Percentiles rank a stretch among this genome's conserved stretches.
Conservation (phyloP, 2,888 invertebrate genomes). For the Philonicus albiceps region DNA sequence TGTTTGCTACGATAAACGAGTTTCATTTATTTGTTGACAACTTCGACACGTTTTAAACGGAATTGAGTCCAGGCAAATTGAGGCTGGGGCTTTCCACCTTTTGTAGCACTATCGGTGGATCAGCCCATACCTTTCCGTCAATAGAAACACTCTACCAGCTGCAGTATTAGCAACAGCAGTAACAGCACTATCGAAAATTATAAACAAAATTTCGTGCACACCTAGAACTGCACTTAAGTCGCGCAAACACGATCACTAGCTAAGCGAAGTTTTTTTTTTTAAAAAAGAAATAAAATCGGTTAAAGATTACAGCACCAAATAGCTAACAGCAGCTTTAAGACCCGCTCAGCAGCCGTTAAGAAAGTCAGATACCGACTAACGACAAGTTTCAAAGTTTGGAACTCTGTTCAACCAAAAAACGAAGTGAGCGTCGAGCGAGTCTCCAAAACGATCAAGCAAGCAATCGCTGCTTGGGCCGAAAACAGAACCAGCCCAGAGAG, state of each 20-base stretch:
- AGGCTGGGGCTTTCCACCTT: background rate
- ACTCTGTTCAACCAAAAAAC: slow-evolving; percentile 32
- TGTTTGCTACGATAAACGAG: background rate
- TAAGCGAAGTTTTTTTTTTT: background rate
- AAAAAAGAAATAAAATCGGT: background rate
- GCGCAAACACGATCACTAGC: background rate
- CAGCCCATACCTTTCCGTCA: background rate
- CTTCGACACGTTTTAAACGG: background rate
- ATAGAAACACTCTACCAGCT: background rate
- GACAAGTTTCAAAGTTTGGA: slow-evolving; percentile 56
- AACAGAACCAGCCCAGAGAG: slow-evolving; percentile 11
- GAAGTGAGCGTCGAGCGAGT: slow-evolving; percentile 10
- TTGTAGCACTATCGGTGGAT: background rate
- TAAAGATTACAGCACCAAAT: background rate
- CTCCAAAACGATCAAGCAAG: slow-evolving; percentile 26
- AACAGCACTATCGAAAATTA: background rate
- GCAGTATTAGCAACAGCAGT: background rate
- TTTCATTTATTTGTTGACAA: background rate
- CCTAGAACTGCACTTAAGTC: background rate
- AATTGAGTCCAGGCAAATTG: background rate
- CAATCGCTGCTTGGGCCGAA: slow-evolving; percentile 13
- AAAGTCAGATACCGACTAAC: slow-evolving; percentile 50
- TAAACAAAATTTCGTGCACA: background rate
- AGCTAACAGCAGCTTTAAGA: background rate
- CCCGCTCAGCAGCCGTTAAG: slow-evolving; percentile 41